Conservation (phyloP, 2,888 invertebrate genomes). For the Synanthedon formicaeformis region DNA sequence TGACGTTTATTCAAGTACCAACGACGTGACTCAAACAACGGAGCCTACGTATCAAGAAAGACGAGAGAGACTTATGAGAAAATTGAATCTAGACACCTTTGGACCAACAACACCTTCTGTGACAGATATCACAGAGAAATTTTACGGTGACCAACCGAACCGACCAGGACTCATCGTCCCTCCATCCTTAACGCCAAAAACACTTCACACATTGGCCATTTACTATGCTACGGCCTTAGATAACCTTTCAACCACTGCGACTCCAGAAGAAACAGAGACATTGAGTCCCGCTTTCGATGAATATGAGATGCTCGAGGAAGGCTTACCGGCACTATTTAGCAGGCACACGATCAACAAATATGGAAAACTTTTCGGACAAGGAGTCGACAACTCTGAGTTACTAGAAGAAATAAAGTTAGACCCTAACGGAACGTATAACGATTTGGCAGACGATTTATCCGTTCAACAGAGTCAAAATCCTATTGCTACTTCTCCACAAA, state of each 20-base stretch:
- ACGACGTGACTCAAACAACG: constrained; percentile 30
- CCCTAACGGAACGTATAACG: constrained; percentile 52
- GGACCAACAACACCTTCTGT: constrained; percentile 58
- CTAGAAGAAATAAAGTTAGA: constrained; percentile 53
- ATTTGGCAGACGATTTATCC: constrained; percentile 67
- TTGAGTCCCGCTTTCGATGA: constrained; percentile 41
- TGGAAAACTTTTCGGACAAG: constrained; percentile 48
- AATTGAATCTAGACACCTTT: constrained; percentile 67
- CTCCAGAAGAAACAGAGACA: constrained; percentile 32
- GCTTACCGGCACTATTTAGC: constrained; percentile 74
- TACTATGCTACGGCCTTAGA: constrained; percentile 82
- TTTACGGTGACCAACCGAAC: constrained; percentile 48
- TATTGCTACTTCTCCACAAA: constrained; percentile 72
- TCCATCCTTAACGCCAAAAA: constrained; percentile 81
- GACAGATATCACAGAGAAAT: constrained; percentile 54
- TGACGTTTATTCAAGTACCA: constrained; percentile 30
- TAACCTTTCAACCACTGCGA: constrained; percentile 56
- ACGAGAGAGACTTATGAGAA: constrained; percentile 77
- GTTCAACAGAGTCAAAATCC: constrained; percentile 75
- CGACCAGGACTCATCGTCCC: constrained; percentile 77
- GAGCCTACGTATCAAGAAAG: constrained; percentile 72
- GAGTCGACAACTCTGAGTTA: constrained; percentile 37
- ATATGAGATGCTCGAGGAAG: constrained; percentile 53
- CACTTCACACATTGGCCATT: constrained; percentile 81
- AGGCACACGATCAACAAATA: constrained; percentile 76